phyloP scores from a whole-genome alignment of 2,888 invertebrate genomes.

The Epinotia nisella region DNA sequence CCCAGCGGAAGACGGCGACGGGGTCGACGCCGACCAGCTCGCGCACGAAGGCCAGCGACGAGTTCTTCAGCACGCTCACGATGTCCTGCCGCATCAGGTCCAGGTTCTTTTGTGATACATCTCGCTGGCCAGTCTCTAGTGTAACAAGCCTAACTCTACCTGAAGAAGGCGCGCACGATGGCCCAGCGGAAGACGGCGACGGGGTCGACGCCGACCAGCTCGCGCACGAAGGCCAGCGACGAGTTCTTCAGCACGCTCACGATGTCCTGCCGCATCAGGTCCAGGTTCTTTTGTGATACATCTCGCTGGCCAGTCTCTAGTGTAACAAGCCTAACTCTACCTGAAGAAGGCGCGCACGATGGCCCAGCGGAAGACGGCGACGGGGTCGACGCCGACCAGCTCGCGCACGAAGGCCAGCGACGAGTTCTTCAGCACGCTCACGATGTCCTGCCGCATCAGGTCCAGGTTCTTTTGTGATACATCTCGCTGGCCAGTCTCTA shows the following conservation, averaged over 20 bases:
- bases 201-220: slow-evolving; percentile 96
- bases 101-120: slow-evolving; percentile 97
- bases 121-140: no score
- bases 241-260: no score
- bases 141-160: slow-evolving; percentile 65
- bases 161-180: slow-evolving; percentile 94
- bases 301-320: no score
- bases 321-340: no score
- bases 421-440: slow-evolving; percentile 96
- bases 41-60: slow-evolving; percentile 95
- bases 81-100: slow-evolving; percentile 98
- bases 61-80: slow-evolving; percentile 96
- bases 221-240: slow-evolving; percentile 97
- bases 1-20: slow-evolving; percentile 97
- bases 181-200: slow-evolving; percentile 98
- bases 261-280: no score
- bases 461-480: slow-evolving; percentile 91
- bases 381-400: slow-evolving; percentile 96
- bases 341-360: slow-evolving; percentile 95
- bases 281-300: no score
- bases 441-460: slow-evolving; percentile 97
- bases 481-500: not conserved
- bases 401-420: slow-evolving; percentile 97
- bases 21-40: slow-evolving; percentile 97
- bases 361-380: slow-evolving; percentile 97